Conservation (phyloP, 2,113 vertebrate genomes). For the Equus przewalskii region DNA sequence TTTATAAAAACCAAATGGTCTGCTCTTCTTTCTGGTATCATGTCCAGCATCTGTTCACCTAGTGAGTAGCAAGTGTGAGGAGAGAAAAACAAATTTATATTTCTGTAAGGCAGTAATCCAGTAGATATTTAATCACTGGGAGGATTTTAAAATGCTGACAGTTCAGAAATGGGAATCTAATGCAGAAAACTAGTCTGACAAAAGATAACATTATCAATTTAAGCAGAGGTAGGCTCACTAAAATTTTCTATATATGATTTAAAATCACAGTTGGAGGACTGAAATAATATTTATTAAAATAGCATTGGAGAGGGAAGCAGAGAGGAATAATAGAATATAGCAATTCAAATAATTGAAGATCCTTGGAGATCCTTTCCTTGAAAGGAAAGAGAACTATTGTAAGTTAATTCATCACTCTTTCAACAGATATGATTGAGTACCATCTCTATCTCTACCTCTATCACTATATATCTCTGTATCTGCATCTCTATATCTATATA, state of each 20-base stretch:
- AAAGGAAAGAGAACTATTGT: not conserved
- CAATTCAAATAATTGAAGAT: not conserved
- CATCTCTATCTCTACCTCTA: not conserved
- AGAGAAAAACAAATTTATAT: not conserved
- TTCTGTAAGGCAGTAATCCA: not conserved
- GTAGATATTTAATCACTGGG: not conserved
- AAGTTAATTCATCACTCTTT: not conserved
- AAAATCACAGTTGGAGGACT: not conserved
- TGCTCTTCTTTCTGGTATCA: not conserved
- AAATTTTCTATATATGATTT: not conserved
- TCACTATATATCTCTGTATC: not conserved
- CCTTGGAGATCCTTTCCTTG: not conserved
- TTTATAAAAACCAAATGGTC: not conserved
- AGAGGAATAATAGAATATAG: not conserved
- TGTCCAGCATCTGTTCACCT: not conserved
- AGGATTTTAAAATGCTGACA: slow-evolving; percentile 20
- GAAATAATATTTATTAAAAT: slow-evolving; percentile 1
- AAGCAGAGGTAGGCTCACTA: not conserved
- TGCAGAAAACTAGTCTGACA: not conserved
- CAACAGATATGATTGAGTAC: not conserved
- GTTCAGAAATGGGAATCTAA: not conserved
- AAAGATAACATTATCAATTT: not conserved
- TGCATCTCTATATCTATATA: not conserved
- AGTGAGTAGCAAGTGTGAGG: not conserved
- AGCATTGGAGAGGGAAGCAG: not conserved